Conservation (phyloP, 2,888 invertebrate species). For the Cephus sareptanus region DNA sequence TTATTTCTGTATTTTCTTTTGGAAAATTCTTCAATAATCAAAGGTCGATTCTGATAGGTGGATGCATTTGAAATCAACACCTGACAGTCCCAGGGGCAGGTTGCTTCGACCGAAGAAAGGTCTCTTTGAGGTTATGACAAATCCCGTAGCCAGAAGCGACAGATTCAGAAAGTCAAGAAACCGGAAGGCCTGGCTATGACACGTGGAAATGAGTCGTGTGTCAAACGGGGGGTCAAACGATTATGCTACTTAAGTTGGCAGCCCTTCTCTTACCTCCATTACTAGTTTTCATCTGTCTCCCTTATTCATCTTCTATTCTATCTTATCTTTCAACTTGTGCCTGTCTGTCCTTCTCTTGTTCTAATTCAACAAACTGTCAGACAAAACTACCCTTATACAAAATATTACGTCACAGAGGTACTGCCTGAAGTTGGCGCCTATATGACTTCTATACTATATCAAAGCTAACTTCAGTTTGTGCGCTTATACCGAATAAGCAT, state of each 20-base stretch:
- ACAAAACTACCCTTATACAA: background rate
- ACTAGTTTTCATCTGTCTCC: background rate
- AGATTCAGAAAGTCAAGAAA: background rate
- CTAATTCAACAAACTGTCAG: background rate
- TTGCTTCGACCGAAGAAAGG: background rate
- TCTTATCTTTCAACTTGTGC: background rate
- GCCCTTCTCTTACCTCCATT: background rate
- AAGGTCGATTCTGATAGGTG: background rate
- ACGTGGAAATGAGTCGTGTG: conserved; percentile 51
- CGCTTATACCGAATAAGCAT: background rate
- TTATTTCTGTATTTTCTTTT: background rate
- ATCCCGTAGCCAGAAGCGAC: background rate
- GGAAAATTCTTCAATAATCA: background rate
- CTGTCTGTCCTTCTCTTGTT: background rate
- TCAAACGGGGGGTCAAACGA: background rate
- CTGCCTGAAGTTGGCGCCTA: background rate
- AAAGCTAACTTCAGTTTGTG: background rate
- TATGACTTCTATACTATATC: background rate
- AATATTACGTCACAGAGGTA: background rate
- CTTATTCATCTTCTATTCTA: background rate
- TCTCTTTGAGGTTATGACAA: background rate
- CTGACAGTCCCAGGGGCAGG: background rate
- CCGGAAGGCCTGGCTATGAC: conserved; percentile 32
- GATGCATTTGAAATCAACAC: background rate
- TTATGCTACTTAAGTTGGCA: background rate